Evolutionary conservation across 2,888 invertebrate species (phyloP).

Genomic region (Tiliacea aurago): DNA sequence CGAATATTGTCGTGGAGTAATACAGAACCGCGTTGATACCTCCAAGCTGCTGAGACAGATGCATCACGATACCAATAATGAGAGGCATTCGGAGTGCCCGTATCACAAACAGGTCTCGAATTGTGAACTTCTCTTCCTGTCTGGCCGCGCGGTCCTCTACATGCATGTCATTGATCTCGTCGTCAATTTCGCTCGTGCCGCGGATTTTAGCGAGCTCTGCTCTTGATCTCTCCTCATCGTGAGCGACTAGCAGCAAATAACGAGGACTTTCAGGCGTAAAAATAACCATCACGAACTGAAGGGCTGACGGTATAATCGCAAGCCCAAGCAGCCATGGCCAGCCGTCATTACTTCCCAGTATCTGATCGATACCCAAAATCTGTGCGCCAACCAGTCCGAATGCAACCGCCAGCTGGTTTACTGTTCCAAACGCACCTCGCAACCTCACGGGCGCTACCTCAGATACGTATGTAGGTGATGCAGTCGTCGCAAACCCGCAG

Average conservation of each 20-base stretch:
- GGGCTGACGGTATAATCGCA: conserved; percentile 82
- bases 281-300: conserved; percentile 84
- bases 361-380: conserved; percentile 86
- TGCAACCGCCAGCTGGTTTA: conserved; percentile 88
- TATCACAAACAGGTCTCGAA: conserved; percentile 81
- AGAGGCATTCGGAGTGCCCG: conserved; percentile 82
- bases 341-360: conserved; percentile 84
- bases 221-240: conserved; percentile 84
- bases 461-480: conserved; percentile 88
- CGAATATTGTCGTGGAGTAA: conserved; percentile 93
- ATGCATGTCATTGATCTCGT: conserved; percentile 88
- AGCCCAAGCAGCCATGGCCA: conserved; percentile 88
- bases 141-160: conserved; percentile 85
- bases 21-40: conserved; percentile 92
- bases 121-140: conserved; percentile 84
- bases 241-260: conserved; percentile 81
- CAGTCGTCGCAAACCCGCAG: conserved; percentile 91
- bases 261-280: conserved; percentile 87
- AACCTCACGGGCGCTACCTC: conserved; percentile 85
- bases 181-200: conserved; percentile 82
- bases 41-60: conserved; percentile 87
- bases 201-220: conserved; percentile 80
- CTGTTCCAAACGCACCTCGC: conserved; percentile 88
- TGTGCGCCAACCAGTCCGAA: conserved; percentile 85
- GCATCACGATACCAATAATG: conserved; percentile 88